phyloP scores from a whole-genome alignment of 1,140 invertebrate genomes.

The Lepidostoma basale region DNA sequence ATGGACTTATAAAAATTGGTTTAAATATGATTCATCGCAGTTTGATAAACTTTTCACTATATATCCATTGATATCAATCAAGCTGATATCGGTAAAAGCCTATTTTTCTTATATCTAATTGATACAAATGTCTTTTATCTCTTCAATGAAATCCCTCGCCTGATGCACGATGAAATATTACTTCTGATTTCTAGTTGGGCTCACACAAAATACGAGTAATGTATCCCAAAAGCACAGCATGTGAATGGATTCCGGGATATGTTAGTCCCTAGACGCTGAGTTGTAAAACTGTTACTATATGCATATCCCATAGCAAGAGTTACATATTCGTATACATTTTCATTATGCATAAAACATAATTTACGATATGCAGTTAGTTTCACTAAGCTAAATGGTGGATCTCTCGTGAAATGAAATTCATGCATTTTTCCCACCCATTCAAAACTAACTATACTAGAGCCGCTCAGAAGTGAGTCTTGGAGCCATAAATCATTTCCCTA shows the following conservation, averaged over 20 bases:
- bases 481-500: no score
- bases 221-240: slow-evolving; percentile 2
- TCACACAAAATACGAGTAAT: background rate
- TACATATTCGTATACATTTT: background rate
- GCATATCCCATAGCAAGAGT: background rate
- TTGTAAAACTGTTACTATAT: background rate
- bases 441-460: no score
- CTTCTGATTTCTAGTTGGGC: background rate
- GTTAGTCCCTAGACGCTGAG: background rate
- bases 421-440: no score
- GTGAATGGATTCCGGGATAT: background rate
- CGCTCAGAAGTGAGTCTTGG: no score
- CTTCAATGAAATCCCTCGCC: background rate
- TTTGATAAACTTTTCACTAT: background rate
- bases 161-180: background rate
- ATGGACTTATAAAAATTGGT: background rate
- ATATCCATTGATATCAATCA: background rate
- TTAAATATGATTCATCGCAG: background rate
- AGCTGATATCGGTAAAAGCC: background rate
- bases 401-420: no score
- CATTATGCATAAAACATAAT: background rate
- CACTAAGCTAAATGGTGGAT: background rate
- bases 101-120: background rate
- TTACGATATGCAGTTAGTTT: background rate
- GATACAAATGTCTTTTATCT: background rate